Conservation (phyloP, 2,888 invertebrate genomes). For the Papilio demoleus region DNA sequence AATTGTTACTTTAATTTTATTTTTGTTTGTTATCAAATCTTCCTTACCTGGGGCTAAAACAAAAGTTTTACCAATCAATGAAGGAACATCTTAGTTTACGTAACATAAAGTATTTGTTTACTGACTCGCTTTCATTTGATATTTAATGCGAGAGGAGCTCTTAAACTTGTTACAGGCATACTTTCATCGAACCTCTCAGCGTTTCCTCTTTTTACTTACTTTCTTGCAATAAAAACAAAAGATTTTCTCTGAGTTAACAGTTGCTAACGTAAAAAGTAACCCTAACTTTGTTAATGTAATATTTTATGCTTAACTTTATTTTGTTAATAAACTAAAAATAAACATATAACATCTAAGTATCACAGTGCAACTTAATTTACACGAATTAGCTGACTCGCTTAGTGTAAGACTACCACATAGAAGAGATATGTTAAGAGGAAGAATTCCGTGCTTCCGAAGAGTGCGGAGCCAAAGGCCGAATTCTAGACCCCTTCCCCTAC, state of each 20-base stretch:
- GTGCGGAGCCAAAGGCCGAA: no score
- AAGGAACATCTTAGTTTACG: not conserved
- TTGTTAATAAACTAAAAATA: not conserved
- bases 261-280: not conserved
- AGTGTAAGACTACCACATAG: no score
- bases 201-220: slow-evolving; percentile 1
- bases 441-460: no score
- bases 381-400: no score
- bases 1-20: no score
- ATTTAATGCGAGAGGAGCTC: slow-evolving; percentile 12
- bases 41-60: not conserved
- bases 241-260: slow-evolving; percentile 3
- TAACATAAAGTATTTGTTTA: not conserved
- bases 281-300: not conserved
- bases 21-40: no score
- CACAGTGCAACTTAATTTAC: no score
- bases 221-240: slow-evolving; percentile 4
- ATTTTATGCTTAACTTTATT: slow-evolving; percentile 2
- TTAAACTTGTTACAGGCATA: slow-evolving; percentile 15
- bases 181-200: not conserved
- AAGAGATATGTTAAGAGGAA: no score
- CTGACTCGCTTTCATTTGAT: slow-evolving; percentile 10
- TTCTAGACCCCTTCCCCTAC: no score
- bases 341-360: no score
- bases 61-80: not conserved